Percentiles rank a stretch among this genome's conserved stretches.
Conservation (phyloP, 2,888 invertebrate genomes). For the Pyrocoelia pectoralis region DNA sequence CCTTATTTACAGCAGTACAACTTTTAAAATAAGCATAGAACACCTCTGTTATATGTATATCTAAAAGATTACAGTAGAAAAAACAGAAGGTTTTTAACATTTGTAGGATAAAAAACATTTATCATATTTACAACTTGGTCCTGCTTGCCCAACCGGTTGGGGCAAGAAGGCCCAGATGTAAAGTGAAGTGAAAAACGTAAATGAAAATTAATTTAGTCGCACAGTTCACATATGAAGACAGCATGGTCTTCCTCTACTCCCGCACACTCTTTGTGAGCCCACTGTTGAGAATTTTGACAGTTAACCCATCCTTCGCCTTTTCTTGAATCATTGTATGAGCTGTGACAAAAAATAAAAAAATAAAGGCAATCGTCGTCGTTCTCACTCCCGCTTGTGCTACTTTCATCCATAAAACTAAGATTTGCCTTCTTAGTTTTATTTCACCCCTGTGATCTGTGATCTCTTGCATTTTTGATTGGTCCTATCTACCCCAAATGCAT, state of each 20-base stretch:
- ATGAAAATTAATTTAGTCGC: slow-evolving; percentile 1
- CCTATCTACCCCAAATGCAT: no score
- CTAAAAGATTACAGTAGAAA: slow-evolving; percentile 3
- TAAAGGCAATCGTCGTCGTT: no score
- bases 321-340: no score
- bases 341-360: no score
- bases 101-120: slow-evolving; percentile 2
- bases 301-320: no score
- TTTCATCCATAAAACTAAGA: no score
- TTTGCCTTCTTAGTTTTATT: neutral
- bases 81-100: neutral
- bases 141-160: neutral
- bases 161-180: neutral
- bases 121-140: neutral
- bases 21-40: neutral
- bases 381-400: neutral
- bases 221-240: no score
- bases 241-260: no score
- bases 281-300: no score
- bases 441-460: neutral
- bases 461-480: slow-evolving; percentile 1
- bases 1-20: neutral
- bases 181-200: slow-evolving; percentile 4
- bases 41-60: slow-evolving; percentile 4
- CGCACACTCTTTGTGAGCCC: no score